A percentile compares a stretch with the other conserved stretches of the same genome.
Evolutionary conservation across 1,140 invertebrate genomes (phyloP).

Genomic region (Potamilus streckersoni): DNA sequence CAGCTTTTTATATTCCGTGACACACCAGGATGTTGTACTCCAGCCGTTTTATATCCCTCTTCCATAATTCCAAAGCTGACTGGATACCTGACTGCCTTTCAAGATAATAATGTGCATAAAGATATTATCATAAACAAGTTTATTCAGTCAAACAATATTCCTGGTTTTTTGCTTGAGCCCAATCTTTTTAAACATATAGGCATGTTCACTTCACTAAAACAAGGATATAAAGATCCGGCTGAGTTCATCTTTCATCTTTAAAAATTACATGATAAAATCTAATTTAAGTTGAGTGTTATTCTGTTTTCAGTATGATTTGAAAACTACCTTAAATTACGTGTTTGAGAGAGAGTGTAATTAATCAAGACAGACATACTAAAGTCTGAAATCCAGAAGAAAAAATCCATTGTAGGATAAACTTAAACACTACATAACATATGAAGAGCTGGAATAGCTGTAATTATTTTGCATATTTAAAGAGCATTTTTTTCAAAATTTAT

Average conservation of each 20-base stretch:
- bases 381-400: too few species aligned
- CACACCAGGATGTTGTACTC: slow-evolving; percentile 35
- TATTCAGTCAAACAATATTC: slow-evolving; percentile 19
- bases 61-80: slow-evolving; percentile 20
- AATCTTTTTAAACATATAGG: slow-evolving; percentile 28
- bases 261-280: too few species aligned
- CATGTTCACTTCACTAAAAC: slow-evolving; percentile 12
- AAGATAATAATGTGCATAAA: slow-evolving; percentile 4
- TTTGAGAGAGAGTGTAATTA: too few species aligned
- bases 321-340: too few species aligned
- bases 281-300: too few species aligned
- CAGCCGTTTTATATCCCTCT: slow-evolving; percentile 38
- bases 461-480: too few species aligned
- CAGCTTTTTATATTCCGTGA: slow-evolving; percentile 28
- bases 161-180: slow-evolving; percentile 25
- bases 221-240: slow-evolving; percentile 15
- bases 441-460: too few species aligned
- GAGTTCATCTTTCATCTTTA: slow-evolving; percentile 27
- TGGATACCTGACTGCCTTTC: slow-evolving; percentile 14
- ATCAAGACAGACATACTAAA: too few species aligned
- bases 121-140: slow-evolving; percentile 22
- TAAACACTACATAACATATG: too few species aligned
- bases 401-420: too few species aligned
- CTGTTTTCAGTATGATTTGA: too few species aligned
- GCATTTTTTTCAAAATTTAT: too few species aligned